Evolutionary conservation across 2,113 vertebrate genomes (phyloP).

Genomic region (Paraplagusia blochii): DNA sequence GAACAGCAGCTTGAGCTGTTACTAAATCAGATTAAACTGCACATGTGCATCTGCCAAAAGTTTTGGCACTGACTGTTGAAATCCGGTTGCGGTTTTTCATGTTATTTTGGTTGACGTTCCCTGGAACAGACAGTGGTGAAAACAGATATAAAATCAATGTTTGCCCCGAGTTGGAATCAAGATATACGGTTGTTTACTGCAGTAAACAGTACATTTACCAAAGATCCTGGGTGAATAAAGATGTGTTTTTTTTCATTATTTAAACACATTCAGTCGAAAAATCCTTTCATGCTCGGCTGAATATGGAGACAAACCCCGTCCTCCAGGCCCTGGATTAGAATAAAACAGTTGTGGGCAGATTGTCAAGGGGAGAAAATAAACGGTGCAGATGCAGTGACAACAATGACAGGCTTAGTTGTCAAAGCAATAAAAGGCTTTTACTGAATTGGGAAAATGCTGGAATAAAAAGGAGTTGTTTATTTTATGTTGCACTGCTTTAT

Average conservation of each 20-base stretch:
- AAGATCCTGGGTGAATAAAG: conserved; percentile 9
- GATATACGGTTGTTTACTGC: neutral
- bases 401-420: too few relatives aligned
- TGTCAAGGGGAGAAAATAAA: conserved; percentile 31
- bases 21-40: neutral
- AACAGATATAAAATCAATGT: conserved; percentile 9
- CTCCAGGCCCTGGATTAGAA: conserved; percentile 29
- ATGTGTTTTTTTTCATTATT: conserved; percentile 9
- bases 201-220: neutral
- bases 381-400: conserved; percentile 6
- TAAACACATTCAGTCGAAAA: conserved; percentile 2
- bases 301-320: conserved; percentile 12
- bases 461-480: too few relatives aligned
- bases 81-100: neutral
- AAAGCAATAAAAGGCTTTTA: conserved; percentile 13
- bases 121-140: neutral
- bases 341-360: conserved; percentile 24
- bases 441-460: conserved; percentile 2
- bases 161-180: neutral
- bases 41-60: conserved; percentile 7
- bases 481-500: too few relatives aligned
- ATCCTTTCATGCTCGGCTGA: conserved; percentile 8
- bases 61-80: conserved; percentile 28
- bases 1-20: neutral
- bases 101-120: neutral